Percentiles rank a stretch among this genome's conserved stretches.
Conservation (phyloP, 2,888 invertebrate genomes). For the Glaucopsyche alexis region DNA sequence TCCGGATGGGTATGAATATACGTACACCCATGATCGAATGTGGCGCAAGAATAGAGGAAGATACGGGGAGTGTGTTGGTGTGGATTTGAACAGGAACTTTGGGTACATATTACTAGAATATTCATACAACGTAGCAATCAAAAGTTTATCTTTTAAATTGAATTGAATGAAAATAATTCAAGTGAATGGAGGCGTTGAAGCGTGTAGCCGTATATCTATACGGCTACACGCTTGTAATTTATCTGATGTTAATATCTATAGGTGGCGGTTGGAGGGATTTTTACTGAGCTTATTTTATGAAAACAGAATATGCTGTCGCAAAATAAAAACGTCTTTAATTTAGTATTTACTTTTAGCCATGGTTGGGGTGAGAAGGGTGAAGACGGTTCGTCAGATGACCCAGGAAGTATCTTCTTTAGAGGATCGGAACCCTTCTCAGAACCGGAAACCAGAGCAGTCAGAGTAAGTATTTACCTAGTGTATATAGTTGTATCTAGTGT, state of each 20-base stretch:
- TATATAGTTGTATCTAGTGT: background rate
- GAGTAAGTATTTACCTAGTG: conserved; percentile 33
- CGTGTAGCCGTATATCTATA: too few species aligned
- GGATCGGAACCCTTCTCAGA: conserved; percentile 92
- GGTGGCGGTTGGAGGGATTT: too few species aligned
- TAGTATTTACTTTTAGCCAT: conserved; percentile 69
- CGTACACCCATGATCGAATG: conserved; percentile 88
- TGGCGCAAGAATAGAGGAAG: conserved; percentile 89
- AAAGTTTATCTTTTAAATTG: too few species aligned
- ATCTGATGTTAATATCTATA: too few species aligned
- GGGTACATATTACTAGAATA: conserved; percentile 62
- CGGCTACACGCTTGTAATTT: too few species aligned
- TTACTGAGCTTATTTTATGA: too few species aligned
- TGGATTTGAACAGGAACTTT: conserved; percentile 93
- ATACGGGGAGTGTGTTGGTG: conserved; percentile 85
- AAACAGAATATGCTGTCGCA: too few species aligned
- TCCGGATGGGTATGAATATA: conserved; percentile 94
- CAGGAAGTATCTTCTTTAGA: conserved; percentile 90
- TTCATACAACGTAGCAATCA: background rate
- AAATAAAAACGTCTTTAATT: conserved; percentile 12
- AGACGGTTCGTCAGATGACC: conserved; percentile 89
- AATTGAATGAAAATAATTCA: too few species aligned
- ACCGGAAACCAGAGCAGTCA: conserved; percentile 87
- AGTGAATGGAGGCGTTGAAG: too few species aligned
- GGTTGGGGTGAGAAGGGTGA: conserved; percentile 93